Percentiles rank a stretch among this genome's conserved stretches.
Evolutionary conservation across 2,797 vertebrate genomes (phyloP).

Genomic region (Gymnothorax javanicus): DNA sequence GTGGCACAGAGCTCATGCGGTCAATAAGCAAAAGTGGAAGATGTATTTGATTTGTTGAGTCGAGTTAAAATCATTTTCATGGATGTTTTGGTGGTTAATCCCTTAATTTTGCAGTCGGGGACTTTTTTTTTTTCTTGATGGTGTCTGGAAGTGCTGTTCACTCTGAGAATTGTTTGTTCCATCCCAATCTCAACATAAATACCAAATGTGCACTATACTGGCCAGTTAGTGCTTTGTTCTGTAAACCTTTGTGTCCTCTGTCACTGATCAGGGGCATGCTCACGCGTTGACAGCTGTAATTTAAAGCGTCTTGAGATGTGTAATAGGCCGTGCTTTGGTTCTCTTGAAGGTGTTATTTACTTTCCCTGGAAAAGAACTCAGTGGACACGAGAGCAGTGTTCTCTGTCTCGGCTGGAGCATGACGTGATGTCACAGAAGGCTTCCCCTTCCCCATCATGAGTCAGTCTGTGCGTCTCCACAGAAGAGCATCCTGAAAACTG

Average conservation of each 20-base stretch:
- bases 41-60: not conserved
- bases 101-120: not conserved
- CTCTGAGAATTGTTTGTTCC: slow-evolving; percentile 40
- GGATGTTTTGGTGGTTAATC: not conserved
- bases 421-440: not conserved
- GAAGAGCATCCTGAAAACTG: not conserved
- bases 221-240: not conserved
- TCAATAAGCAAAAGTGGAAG: not conserved
- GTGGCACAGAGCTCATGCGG: not conserved
- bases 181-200: slow-evolving; percentile 22
- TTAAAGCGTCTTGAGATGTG: not conserved
- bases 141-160: slow-evolving; percentile 37
- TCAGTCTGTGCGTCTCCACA: not conserved
- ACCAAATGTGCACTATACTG: slow-evolving; percentile 11
- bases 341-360: slow-evolving; percentile 13
- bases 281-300: not conserved
- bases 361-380: not conserved
- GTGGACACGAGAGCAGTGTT: slow-evolving; percentile 33
- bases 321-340: not conserved
- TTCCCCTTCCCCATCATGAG: not conserved
- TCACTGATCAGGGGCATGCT: too few relatives aligned
- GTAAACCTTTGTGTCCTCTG: not conserved
- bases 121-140: not conserved
- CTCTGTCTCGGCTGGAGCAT: slow-evolving; percentile 22
- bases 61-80: not conserved